These are phyloP conservation scores for Atta texana DNA, from an alignment of 1,140 invertebrate genomes.

Conservation along the genomic window DNA sequence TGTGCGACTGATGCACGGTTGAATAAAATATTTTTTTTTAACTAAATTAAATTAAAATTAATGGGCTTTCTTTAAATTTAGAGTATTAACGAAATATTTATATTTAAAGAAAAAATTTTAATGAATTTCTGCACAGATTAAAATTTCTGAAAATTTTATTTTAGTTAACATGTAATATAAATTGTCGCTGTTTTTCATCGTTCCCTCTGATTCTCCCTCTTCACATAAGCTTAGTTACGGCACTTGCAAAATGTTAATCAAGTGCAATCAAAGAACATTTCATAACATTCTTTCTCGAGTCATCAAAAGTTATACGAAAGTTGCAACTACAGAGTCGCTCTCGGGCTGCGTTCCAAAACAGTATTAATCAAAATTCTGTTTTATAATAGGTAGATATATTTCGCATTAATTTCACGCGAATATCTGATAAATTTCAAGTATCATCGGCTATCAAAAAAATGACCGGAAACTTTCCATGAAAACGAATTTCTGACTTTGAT, in stretches of 20 bases:
- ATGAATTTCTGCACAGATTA: not conserved
- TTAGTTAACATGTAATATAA: not conserved
- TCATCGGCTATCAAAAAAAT: too few relatives aligned
- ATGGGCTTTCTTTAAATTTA: not conserved
- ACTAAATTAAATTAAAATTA: too few relatives aligned
- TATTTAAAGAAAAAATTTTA: constrained; percentile 11
- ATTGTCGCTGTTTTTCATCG: too few relatives aligned
- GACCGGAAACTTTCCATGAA: too few relatives aligned
- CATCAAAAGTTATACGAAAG: not conserved
- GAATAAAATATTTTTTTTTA: too few relatives aligned
- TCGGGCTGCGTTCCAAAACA: too few relatives aligned
- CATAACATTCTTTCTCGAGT: not conserved
- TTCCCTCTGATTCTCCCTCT: not conserved
- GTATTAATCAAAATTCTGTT: too few relatives aligned
- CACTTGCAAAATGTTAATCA: constrained; percentile 11
- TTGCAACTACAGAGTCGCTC: not conserved
- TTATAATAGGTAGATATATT: too few relatives aligned
- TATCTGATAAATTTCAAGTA: too few relatives aligned
- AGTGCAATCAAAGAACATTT: not conserved
- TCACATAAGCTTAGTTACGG: not conserved
- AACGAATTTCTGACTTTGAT: too few relatives aligned
- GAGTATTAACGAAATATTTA: not conserved
- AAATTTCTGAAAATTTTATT: not conserved
- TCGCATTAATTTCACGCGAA: too few relatives aligned
- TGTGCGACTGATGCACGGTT: not conserved